Evolutionary conservation across 2,797 vertebrate genomes (phyloP).

Genomic region (Sebastes vulpes): DNA sequence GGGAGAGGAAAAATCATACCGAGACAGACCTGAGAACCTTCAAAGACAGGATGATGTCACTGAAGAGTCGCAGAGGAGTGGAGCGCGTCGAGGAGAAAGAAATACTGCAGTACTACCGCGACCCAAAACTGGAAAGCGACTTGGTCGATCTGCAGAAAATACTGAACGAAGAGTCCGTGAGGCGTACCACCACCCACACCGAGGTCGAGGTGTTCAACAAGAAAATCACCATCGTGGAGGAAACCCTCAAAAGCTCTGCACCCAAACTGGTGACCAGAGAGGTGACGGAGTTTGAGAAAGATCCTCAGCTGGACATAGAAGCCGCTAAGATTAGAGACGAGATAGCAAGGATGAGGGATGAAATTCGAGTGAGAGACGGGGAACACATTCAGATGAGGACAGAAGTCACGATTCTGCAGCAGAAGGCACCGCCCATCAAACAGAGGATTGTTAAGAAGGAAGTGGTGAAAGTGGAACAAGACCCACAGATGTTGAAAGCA

Average conservation of each 20-base stretch:
- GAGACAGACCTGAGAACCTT: conserved; percentile 86
- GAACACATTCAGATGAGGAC: conserved; percentile 87
- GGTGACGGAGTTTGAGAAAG: conserved; percentile 94
- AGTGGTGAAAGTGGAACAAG: conserved; percentile 92
- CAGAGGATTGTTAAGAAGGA: conserved; percentile 94
- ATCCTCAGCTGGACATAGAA: conserved; percentile 91
- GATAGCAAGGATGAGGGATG: conserved; percentile 83
- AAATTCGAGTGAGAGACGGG: conserved; percentile 76
- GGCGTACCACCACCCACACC: conserved; percentile 79
- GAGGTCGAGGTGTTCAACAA: conserved; percentile 85
- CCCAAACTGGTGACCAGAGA: conserved; percentile 94
- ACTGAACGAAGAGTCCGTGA: conserved; percentile 85
- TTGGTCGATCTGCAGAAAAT: conserved; percentile 80
- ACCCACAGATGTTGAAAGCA: conserved; percentile 91
- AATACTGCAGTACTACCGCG: conserved; percentile 92
- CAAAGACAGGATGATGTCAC: conserved; percentile 86
- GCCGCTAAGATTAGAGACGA: conserved; percentile 86
- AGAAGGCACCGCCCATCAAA: conserved; percentile 88
- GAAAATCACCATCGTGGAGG: conserved; percentile 86
- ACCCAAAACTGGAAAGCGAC: conserved; percentile 90
- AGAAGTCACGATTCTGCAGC: conserved; percentile 89
- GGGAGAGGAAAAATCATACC: conserved; percentile 77
- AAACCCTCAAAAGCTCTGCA: conserved; percentile 77
- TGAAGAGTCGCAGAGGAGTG: conserved; percentile 91
- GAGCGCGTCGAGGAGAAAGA: conserved; percentile 95